Percentiles rank a stretch among this genome's conserved stretches.
Conservation (phyloP, 2,113 vertebrate genomes). For the Salvelinus alpinus region DNA sequence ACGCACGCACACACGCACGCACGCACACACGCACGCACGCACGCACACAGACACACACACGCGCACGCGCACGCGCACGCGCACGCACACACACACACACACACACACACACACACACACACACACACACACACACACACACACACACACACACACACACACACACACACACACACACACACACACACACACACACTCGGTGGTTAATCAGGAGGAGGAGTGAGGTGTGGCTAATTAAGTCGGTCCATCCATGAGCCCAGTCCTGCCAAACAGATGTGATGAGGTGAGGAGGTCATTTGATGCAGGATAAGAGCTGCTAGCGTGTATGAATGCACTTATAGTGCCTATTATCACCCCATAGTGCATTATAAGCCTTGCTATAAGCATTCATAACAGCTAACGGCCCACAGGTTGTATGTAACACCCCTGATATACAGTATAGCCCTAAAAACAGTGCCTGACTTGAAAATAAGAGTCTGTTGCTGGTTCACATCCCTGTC, state of each 20-base stretch:
- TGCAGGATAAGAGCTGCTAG: too few relatives aligned
- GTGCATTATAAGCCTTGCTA: too few relatives aligned
- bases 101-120: constrained; percentile 29
- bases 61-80: neutral
- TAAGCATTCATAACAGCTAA: too few relatives aligned
- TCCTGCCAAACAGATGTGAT: constrained; percentile 54
- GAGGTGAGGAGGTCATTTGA: constrained; percentile 14
- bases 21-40: constrained; percentile 18
- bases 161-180: constrained; percentile 28
- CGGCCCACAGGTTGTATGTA: too few relatives aligned
- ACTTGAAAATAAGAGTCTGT: neutral
- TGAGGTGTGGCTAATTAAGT: constrained; percentile 61
- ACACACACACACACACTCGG: neutral
- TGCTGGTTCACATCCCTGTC: neutral
- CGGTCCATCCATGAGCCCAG: constrained; percentile 47
- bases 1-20: constrained; percentile 8
- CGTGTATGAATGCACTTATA: too few relatives aligned
- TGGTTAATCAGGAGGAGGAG: constrained; percentile 58
- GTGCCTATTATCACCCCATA: too few relatives aligned
- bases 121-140: constrained; percentile 1
- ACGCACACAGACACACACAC: constrained; percentile 32
- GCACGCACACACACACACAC: constrained; percentile 1
- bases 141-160: constrained; percentile 8
- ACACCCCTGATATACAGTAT: too few relatives aligned
- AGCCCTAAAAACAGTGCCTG: neutral